Conservation (phyloP, 2,888 invertebrate species). For the Acheta domesticus region DNA sequence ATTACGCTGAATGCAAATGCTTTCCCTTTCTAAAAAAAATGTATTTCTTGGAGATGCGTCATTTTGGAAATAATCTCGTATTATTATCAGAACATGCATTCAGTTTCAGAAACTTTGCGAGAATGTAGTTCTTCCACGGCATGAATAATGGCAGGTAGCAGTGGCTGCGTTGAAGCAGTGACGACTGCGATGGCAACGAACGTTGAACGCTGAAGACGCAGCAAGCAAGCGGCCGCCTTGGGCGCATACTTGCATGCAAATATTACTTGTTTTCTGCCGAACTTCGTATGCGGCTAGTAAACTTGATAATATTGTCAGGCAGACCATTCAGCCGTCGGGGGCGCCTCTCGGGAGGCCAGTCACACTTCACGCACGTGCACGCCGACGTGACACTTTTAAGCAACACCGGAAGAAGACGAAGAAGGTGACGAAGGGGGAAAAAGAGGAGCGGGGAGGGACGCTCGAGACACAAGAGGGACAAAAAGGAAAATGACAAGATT, state of each 20-base stretch:
- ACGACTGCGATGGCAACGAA: too few species aligned
- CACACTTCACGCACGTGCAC: neutral
- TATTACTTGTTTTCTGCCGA: conserved; percentile 9
- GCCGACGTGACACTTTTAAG: neutral
- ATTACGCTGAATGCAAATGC: too few species aligned
- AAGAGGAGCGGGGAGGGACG: neutral
- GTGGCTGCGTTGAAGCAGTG: too few species aligned
- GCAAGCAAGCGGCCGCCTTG: neutral
- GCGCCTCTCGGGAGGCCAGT: neutral
- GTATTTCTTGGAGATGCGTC: too few species aligned
- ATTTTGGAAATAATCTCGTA: too few species aligned
- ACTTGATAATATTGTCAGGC: conserved; percentile 18
- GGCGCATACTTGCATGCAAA: neutral
- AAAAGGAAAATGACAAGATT: neutral
- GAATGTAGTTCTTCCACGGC: too few species aligned
- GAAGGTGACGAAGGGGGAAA: neutral
- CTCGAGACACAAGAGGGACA: neutral
- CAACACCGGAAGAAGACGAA: too few species aligned
- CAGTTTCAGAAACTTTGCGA: too few species aligned
- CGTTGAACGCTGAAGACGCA: neutral
- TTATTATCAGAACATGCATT: too few species aligned
- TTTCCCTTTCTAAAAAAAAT: too few species aligned
- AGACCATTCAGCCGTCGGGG: neutral
- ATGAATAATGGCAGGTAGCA: too few species aligned
- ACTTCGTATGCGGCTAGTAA: neutral